These are phyloP conservation scores for Plodia interpunctella DNA, from an alignment of 1,140 invertebrate genomes.

Conservation along the genomic window DNA sequence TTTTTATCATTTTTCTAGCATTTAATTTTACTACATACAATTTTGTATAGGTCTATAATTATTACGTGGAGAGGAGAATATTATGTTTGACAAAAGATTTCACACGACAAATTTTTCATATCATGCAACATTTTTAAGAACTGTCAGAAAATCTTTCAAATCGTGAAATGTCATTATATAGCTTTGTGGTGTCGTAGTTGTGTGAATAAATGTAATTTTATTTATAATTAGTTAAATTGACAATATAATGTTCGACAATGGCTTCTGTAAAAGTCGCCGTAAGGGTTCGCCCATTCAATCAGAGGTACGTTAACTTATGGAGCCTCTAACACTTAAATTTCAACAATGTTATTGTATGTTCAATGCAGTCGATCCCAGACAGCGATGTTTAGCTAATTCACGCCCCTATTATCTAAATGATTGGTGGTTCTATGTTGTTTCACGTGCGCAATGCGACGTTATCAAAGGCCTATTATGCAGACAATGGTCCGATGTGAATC, in stretches of 20 bases:
- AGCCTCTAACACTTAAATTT: not conserved
- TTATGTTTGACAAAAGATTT: too few species aligned
- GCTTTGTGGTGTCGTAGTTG: constrained; percentile 55
- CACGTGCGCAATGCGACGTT: constrained; percentile 11
- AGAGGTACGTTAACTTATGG: constrained; percentile 79
- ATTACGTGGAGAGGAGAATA: too few species aligned
- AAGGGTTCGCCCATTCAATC: constrained; percentile 88
- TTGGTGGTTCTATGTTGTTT: constrained; percentile 19
- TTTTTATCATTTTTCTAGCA: too few species aligned
- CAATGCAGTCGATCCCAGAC: constrained; percentile 13
- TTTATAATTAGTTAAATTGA: constrained; percentile 45
- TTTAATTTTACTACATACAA: too few species aligned
- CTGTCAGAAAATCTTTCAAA: constrained; percentile 13
- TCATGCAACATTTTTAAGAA: not conserved
- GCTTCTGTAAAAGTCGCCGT: constrained; percentile 90
- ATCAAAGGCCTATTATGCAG: constrained; percentile 13
- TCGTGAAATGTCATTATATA: constrained; percentile 50
- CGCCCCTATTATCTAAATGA: constrained; percentile 39
- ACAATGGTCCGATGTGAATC: constrained; percentile 13
- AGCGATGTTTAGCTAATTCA: constrained; percentile 27
- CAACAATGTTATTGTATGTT: constrained; percentile 3
- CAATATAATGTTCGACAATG: constrained; percentile 79
- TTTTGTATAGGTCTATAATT: too few species aligned
- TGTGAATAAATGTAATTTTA: constrained; percentile 50
- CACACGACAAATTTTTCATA: too few species aligned